Evolutionary conservation across 1,140 invertebrate species (phyloP).

Genomic region (Aricia agestis): DNA sequence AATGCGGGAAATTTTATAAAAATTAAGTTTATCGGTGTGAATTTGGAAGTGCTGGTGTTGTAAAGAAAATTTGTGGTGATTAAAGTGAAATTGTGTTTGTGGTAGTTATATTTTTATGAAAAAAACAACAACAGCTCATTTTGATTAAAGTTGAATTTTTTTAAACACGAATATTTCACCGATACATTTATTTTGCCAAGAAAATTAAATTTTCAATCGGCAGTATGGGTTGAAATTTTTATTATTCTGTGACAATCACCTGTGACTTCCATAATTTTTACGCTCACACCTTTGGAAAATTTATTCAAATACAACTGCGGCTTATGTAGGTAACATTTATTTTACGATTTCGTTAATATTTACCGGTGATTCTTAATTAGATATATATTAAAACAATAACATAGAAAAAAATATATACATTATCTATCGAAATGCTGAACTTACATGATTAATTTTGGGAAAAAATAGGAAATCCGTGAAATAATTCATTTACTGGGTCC

Average conservation of each 20-base stretch:
- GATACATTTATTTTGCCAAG: not conserved
- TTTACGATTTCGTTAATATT: not conserved
- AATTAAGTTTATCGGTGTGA: conserved; percentile 2
- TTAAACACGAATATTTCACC: not conserved
- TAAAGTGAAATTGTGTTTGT: conserved; percentile 4
- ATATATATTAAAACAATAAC: not conserved
- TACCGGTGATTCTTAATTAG: not conserved
- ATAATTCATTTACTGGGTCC: conserved; percentile 16
- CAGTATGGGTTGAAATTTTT: not conserved
- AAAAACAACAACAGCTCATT: not conserved
- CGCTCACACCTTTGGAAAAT: conserved; percentile 33
- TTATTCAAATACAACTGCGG: not conserved
- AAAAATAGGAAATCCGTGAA: conserved; percentile 21
- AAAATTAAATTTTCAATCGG: not conserved
- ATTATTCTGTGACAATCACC: conserved; percentile 31
- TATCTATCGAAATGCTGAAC: not conserved
- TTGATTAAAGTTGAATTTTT: not conserved
- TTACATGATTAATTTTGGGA: conserved; percentile 9
- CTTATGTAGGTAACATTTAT: not conserved
- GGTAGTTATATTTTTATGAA: not conserved
- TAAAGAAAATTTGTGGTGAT: conserved; percentile 1
- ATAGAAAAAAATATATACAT: not conserved
- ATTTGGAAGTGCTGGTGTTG: conserved; percentile 5
- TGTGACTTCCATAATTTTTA: conserved; percentile 34
- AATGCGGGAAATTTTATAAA: not conserved